Conservation (phyloP, 2,113 vertebrate genomes). For the Protomyctophum bolini region DNA sequence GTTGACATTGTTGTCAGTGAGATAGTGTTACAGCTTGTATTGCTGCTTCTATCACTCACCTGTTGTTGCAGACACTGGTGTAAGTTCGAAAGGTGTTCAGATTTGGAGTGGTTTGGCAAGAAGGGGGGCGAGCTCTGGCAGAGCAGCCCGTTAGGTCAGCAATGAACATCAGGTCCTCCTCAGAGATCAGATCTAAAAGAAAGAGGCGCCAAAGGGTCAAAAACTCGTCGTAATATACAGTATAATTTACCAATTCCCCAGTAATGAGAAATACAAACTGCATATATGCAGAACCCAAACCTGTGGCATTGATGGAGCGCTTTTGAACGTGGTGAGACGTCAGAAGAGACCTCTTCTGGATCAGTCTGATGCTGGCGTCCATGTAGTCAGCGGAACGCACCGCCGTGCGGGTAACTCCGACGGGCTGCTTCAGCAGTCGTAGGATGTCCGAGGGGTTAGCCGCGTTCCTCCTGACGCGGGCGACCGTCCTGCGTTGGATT, state of each 20-base stretch:
- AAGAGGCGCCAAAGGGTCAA: neutral
- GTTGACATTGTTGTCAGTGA: neutral
- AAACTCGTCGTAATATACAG: neutral
- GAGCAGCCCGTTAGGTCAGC: conserved; percentile 79
- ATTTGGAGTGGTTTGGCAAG: conserved; percentile 39
- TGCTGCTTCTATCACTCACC: conserved; percentile 55
- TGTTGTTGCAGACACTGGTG: conserved; percentile 84
- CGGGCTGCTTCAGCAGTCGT: conserved; percentile 80
- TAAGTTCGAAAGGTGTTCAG: conserved; percentile 70
- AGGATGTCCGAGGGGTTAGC: conserved; percentile 74
- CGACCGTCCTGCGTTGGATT: conserved; percentile 72
- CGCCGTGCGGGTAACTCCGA: conserved; percentile 53
- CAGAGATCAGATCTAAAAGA: conserved; percentile 79
- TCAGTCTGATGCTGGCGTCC: conserved; percentile 73
- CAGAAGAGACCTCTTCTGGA: conserved; percentile 69
- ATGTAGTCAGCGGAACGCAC: conserved; percentile 83
- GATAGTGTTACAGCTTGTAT: neutral
- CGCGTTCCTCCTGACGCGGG: conserved; percentile 55
- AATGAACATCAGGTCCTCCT: conserved; percentile 69
- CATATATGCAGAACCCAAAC: conserved; percentile 59
- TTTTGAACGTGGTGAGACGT: conserved; percentile 14
- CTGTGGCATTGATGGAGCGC: conserved; percentile 82
- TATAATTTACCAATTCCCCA: neutral
- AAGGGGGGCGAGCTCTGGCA: conserved; percentile 55
- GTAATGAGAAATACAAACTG: neutral